These are phyloP conservation scores for Megaceryle maxima DNA, from an alignment of 2,113 vertebrate genomes.

Conservation along the genomic window DNA sequence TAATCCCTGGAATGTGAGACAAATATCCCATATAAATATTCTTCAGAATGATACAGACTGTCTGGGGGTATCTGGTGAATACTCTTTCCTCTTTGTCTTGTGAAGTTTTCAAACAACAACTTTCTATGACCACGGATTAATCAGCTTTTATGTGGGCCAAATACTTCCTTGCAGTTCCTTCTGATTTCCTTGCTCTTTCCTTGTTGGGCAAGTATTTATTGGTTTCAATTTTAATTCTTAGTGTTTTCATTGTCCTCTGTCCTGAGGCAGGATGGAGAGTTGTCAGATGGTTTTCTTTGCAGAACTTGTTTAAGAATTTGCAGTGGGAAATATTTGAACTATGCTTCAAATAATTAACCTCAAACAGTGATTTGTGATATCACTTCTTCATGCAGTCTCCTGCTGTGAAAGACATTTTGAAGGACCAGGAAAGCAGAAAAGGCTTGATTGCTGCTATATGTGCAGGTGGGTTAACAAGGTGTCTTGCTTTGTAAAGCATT, in stretches of 20 bases:
- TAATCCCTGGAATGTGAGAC: not conserved
- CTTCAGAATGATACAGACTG: not conserved
- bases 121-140: not conserved
- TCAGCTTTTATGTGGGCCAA: not conserved
- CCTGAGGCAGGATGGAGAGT: not conserved
- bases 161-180: not conserved
- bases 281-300: not conserved
- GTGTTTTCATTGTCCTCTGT: not conserved
- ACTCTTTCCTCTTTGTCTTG: not conserved
- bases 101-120: not conserved
- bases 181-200: not conserved
- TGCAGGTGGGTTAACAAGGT: slow-evolving; percentile 80
- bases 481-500: not conserved
- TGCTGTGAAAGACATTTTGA: slow-evolving; percentile 89
- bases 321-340: not conserved
- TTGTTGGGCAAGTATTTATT: not conserved
- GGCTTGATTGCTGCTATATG: slow-evolving; percentile 97
- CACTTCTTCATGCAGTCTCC: slow-evolving; percentile 78
- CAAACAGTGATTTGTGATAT: not conserved
- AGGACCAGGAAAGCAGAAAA: slow-evolving; percentile 90
- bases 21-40: not conserved
- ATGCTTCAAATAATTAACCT: not conserved
- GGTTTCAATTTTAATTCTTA: not conserved
- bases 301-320: not conserved
- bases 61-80: not conserved